Evolutionary conservation across 2,113 vertebrate genomes (phyloP), one percentile per base, ranked within the genome.

Genomic region (Mustela nigripes): DNA sequence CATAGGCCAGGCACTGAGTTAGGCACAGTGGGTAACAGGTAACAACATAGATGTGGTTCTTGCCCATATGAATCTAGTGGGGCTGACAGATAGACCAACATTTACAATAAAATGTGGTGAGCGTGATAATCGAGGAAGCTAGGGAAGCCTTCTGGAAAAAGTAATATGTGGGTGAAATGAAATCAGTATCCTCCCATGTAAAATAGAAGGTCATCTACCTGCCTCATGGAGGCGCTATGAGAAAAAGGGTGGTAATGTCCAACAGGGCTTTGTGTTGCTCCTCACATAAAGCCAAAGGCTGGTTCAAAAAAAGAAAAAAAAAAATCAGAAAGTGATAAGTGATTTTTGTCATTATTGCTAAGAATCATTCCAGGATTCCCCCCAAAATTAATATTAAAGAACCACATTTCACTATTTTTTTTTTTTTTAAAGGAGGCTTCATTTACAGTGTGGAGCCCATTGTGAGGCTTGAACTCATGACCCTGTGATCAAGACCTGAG

Each of bases 301-400:
- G 2, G 4, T 63, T 28, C 16, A 69, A n/a, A 85, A 71, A 33
- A 31, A 56, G 58, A 28, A 60, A 60, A 62, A 22, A 22, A 60
- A 62, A 62, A 97, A 81, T 79, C 36, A 42, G 56, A 83, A 89
- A 62, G 26, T 21, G 73, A 63, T 36, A 89, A 62, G 26, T 21
- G 73, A 63, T 36, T 94, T 42, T 62, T 89, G 33, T 53, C 39
- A 92, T 94, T 65, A 95, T 94, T 81, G 33, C 91, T 89, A 87
- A 91, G 24, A 89, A 81, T 8, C 21, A 65, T 39, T 26, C 60
- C 67, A 36, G 39, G 71, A 92, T 42, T 94, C 50, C 78, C 6
- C 19, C 50, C 92, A 36, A 93, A 94, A 92, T 95, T 92, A 85
- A 39, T 85, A 79, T 45, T 87, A 94, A 39, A 78, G 48, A 81